Evolutionary conservation across 2,888 invertebrate genomes (phyloP), one percentile per base, ranked within the genome.

Genomic region (Chymomyza caudatula): DNA sequence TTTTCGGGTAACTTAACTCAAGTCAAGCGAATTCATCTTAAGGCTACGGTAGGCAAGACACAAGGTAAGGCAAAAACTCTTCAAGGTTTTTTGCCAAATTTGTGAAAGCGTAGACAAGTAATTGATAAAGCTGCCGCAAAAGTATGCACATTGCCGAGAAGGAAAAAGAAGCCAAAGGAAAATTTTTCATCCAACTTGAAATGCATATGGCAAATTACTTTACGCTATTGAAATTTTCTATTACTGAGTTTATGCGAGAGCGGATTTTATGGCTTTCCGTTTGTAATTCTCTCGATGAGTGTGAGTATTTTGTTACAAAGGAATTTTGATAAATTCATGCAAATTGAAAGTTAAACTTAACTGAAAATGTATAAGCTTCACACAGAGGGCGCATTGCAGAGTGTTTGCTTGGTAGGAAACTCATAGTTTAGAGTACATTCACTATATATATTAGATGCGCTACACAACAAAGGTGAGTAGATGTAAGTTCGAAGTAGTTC

Each of bases 61-160:
- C 5, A 25, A 2, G 29, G 8, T 11, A 11, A 37, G 2, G 29
- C 11, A 11, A 17, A 47, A 47, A 47, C 47, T 47, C 47, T 47
- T 15, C 5, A 5, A 47, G 13, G 47, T 47, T 17, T 47, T 70
- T 65, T 43, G 49, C 20, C 51, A 67, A 79, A 72, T 47, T 20
- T 20, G 19, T 4, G 5, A 47, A 15, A 20, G 51, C 61, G 69
- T 62, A 69, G 65, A 53, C 65, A 42, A 57, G 82, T 82, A 80
- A 80, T 82, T 82, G 76, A 82, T 82, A 82, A 64, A 66, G 63
- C 65, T 67, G 43, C 49, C 64, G 58, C 55, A 56, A 25, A 60
- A 54, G 15, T 25, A 60, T 59, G 51, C 53, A 58, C 43, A 68
- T 65, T 67, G 42, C 13, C 23, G 52, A 53, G 25, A 23, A 47